phyloP scores from a whole-genome alignment of 2,888 invertebrate species.

The Campoletis raptor region DNA sequence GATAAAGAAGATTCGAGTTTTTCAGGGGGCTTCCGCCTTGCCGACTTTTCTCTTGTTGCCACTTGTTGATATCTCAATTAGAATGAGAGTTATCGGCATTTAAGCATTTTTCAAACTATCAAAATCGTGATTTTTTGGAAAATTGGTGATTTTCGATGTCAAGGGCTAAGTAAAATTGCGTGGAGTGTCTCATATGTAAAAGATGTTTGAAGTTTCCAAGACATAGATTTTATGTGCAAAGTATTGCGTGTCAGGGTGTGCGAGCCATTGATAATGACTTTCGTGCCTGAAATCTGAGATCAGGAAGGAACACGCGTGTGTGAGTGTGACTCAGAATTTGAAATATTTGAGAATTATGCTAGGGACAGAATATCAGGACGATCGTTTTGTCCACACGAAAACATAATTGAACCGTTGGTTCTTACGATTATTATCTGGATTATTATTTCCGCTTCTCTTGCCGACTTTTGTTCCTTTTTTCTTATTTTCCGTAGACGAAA shows the following conservation, averaged over 20 bases:
- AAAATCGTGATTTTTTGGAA: no score
- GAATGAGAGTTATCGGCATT: no score
- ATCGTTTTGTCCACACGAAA: conserved; percentile 23
- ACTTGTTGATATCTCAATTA: no score
- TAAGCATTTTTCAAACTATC: no score
- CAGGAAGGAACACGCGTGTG: conserved; percentile 63
- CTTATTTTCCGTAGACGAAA: not conserved
- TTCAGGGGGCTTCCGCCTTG: no score
- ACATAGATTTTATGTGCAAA: conserved; percentile 4
- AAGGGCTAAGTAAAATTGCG: no score
- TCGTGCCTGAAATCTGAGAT: conserved; percentile 78
- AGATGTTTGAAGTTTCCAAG: not conserved
- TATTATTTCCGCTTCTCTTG: conserved; percentile 2
- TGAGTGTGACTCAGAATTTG: conserved; percentile 25
- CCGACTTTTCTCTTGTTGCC: no score
- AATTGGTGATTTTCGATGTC: no score
- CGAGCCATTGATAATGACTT: conserved; percentile 75
- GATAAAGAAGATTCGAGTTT: no score
- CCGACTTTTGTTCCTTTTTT: not conserved
- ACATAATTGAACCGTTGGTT: conserved; percentile 38
- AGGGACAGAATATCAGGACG: conserved; percentile 18
- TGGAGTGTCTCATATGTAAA: not conserved
- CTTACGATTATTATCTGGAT: conserved; percentile 30
- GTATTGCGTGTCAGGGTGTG: conserved; percentile 58
- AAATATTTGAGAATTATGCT: conserved; percentile 33